phyloP scores from a whole-genome alignment of 1,140 invertebrate species.

The Tetragnatha versicolor region DNA sequence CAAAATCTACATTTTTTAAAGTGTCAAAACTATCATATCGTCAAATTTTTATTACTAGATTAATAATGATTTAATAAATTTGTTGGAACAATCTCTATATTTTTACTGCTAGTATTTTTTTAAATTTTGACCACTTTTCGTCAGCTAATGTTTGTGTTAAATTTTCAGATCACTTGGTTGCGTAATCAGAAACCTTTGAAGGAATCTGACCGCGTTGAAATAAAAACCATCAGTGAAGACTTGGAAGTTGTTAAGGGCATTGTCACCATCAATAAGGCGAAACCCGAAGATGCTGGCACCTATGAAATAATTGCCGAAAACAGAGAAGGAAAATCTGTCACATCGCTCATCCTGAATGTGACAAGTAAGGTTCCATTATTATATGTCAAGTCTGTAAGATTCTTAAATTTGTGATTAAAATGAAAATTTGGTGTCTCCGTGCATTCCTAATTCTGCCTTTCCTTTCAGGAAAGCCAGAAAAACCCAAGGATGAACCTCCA shows the following conservation, averaged over 20 bases:
- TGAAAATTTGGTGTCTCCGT: neutral
- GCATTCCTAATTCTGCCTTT: neutral
- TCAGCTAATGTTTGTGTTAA: too few species aligned
- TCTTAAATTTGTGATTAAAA: neutral
- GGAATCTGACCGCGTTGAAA: slow-evolving; percentile 72
- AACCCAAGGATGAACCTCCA: slow-evolving; percentile 74
- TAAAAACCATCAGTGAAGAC: slow-evolving; percentile 82
- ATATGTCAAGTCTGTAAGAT: neutral
- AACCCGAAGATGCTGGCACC: slow-evolving; percentile 81
- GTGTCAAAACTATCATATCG: too few species aligned
- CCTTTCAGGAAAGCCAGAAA: slow-evolving; percentile 48
- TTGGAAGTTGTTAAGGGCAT: slow-evolving; percentile 89
- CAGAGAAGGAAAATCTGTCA: slow-evolving; percentile 84
- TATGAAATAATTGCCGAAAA: slow-evolving; percentile 89
- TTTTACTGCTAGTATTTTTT: too few species aligned
- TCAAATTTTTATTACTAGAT: too few species aligned
- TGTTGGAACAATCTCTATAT: too few species aligned
- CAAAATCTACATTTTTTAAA: too few species aligned
- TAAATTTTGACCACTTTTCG: too few species aligned
- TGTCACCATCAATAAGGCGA: slow-evolving; percentile 79
- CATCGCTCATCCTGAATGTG: slow-evolving; percentile 79
- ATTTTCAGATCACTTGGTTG: slow-evolving; percentile 74
- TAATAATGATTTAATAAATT: too few species aligned
- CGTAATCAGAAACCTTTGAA: slow-evolving; percentile 77
- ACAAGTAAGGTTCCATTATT: slow-evolving; percentile 56